Conservation (phyloP, 2,888 invertebrate species). For the Oeneis ivallda region DNA sequence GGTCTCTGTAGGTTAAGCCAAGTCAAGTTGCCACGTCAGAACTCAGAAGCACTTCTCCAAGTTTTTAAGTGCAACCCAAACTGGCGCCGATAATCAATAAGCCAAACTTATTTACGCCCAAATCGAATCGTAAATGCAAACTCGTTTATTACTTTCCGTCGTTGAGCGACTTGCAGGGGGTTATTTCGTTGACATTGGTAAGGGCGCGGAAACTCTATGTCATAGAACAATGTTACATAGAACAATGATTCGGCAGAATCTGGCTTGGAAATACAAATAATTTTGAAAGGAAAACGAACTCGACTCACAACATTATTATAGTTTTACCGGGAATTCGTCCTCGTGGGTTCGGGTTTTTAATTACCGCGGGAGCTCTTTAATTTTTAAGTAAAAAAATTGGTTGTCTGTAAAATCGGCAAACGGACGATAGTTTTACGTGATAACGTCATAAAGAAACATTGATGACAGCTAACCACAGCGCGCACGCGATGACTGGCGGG, state of each 20-base stretch:
- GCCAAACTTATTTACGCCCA: conserved; percentile 44
- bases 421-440: too few relatives aligned
- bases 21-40: conserved; percentile 6
- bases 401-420: too few relatives aligned
- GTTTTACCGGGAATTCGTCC: too few relatives aligned
- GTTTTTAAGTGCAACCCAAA: conserved; percentile 22
- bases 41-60: conserved; percentile 10
- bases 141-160: conserved; percentile 66
- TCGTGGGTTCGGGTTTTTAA: too few relatives aligned
- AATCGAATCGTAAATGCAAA: conserved; percentile 52
- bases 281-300: not conserved
- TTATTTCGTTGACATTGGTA: conserved; percentile 72
- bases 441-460: too few relatives aligned
- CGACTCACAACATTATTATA: too few relatives aligned
- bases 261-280: not conserved
- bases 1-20: not conserved
- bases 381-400: too few relatives aligned
- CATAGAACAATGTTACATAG: conserved; percentile 38
- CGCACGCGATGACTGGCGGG: too few relatives aligned
- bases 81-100: conserved; percentile 32
- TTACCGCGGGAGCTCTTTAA: too few relatives aligned
- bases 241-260: conserved; percentile 25
- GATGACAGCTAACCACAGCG: too few relatives aligned
- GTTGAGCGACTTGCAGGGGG: conserved; percentile 71
- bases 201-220: conserved; percentile 54